Evolutionary conservation across 1,140 invertebrate genomes (phyloP), one percentile per base, ranked within the genome.

Genomic region (Bursaphelenchus mucronatus): DNA sequence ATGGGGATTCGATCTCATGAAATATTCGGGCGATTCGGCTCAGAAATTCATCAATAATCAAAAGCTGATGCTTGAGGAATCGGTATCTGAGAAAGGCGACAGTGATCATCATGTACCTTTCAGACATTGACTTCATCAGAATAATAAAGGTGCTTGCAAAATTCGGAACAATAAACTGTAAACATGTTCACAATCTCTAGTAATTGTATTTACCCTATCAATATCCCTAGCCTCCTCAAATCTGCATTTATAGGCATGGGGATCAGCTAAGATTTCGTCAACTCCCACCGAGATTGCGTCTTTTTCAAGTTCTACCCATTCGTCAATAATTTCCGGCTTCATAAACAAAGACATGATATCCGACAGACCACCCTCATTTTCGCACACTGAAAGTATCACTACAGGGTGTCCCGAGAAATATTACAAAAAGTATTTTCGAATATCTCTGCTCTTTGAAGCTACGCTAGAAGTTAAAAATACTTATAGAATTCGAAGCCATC

Each of bases 121-220:
- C 69, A 9, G 70, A 69, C 69, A 70, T 70, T 39, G 69, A 74
- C 43, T 73, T 71, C 70, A 73, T 73, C 46, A 73, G 46, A 30
- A 73, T 64, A 17, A 67, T 61, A 49, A 73, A 73, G 8, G 70
- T 70, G 52, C 74, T 71, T 10, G 70, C 70, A 64, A 73, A 73
- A 41, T 73, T 73, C 3, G 70, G 70, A 8, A 73, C 63, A 0
- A 74, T 44, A 55, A 69, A 58, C 65, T 71, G 43, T 53, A 17
- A 62, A 55, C 11, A 19, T 7, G 9, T 7, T 21, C 5, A 39
- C 13, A 49, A 15, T 59, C 49, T 21, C 6, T 15, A 13, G 46
- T 49, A 30, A 11, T 41, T 19, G 21, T 13, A 41, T 43, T 19
- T 15, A 69, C 67, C 11, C 47, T 44, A 53, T 70, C 69, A 17